Conservation (phyloP, 2,888 invertebrate species). For the Cantharis rufa region DNA sequence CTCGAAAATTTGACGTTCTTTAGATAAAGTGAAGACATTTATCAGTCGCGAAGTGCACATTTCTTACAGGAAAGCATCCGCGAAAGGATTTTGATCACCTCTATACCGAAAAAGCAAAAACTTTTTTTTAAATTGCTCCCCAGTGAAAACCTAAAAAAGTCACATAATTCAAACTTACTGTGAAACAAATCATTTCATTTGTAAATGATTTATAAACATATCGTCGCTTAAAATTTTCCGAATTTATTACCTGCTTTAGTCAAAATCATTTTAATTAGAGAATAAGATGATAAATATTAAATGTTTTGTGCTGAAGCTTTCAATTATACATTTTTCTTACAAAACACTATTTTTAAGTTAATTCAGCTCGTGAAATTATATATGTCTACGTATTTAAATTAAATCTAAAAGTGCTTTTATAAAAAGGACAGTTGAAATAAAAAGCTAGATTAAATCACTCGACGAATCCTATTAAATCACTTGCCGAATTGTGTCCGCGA, state of each 20-base stretch:
- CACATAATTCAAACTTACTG: constrained; percentile 6
- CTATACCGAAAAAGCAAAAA: constrained; percentile 6
- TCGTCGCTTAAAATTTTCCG: not conserved
- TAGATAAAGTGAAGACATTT: constrained; percentile 12
- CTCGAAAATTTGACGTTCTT: not conserved
- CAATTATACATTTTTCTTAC: not conserved
- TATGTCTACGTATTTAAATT: not conserved
- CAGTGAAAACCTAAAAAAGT: constrained; percentile 6
- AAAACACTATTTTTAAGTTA: not conserved
- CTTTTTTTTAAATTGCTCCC: constrained; percentile 20
- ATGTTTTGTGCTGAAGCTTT: not conserved
- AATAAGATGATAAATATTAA: not conserved
- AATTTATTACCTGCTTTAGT: not conserved
- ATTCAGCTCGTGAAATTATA: not conserved
- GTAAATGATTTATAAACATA: not conserved
- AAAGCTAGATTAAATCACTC: not conserved
- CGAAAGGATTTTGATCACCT: constrained; percentile 24
- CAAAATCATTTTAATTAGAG: not conserved
- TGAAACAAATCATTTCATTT: not conserved
- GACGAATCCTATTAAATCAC: not conserved
- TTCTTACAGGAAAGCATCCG: constrained; percentile 20
- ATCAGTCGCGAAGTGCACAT: constrained; percentile 22
- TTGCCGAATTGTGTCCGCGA: not conserved
- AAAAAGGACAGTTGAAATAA: not conserved
- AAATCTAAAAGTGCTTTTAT: not conserved